Base-by-base conservation (phyloP, 2,797 vertebrate species). In the Artibeus lituratus region DNA sequence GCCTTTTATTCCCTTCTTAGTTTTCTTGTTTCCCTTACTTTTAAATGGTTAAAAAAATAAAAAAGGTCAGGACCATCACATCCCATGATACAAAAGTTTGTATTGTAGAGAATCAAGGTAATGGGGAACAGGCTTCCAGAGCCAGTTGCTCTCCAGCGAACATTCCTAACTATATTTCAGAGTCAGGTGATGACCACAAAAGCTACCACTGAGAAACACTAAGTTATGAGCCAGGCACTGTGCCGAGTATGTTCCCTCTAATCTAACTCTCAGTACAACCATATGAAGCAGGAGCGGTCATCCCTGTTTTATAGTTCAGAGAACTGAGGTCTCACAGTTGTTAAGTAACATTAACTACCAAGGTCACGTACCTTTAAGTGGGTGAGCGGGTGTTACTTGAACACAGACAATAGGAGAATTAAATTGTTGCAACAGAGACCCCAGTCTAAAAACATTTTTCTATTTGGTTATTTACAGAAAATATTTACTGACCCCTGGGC, bases 21-120 rank as follows among this genome's bases (percentile, higher is more conserved):
- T 81, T 93, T 90, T 87, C 51, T 91, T 10, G 44, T 91, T 95
- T 96, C 18, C 39, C 29, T 90, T 70, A 76, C 22, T 72, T 90
- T 59, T 70, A 76, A 74, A 82, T 82, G 22, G n/a, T 47, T 44
- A 49, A 29, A 72, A 78, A 72, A 42, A 9, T 5, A 7, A 94
- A 87, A 70, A 72, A 16, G 26, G 21, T 26, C 57, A 70, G 83
- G 12, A 32, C 47, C 57, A 42, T 76, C 15, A 32, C 51, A 76
- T 88, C 16, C 32, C 5, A 39, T 74, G 49, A 32, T 35, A 62
- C 44, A 67, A 37, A 90, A 72, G 57, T 32, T 39, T 73, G 16
- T 55, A 21, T 55, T 44, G 7, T 44, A 86, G n/a, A 94, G 69
- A 86, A 73, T 82, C 2, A 53, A 5, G 72, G n/a, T 7, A 49